A percentile compares a stretch with the other conserved stretches of the same genome.
Evolutionary conservation across 2,113 vertebrate species (phyloP).

Genomic region (Sakesphorus luctuosus): DNA sequence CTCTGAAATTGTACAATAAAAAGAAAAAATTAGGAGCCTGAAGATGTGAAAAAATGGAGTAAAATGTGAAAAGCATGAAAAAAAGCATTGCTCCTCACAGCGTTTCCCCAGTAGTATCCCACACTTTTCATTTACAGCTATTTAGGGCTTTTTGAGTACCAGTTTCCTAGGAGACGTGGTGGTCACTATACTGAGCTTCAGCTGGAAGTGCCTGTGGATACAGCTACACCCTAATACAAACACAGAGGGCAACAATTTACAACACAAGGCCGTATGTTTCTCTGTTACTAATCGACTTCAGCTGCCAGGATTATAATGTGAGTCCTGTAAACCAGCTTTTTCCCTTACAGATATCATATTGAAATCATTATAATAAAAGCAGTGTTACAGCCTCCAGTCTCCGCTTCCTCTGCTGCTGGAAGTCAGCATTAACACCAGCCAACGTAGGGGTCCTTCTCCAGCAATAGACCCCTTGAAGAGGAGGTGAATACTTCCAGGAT

Average conservation of each 20-base stretch:
- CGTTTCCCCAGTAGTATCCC: background rate
- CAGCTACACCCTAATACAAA: background rate
- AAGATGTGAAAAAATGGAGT: background rate
- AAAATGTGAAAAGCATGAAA: background rate
- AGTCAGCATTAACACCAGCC: accelerated
- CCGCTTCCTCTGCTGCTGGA: background rate
- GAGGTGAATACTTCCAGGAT: background rate
- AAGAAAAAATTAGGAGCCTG: background rate
- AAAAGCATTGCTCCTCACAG: background rate
- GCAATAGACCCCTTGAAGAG: background rate
- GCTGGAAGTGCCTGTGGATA: background rate
- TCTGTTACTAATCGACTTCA: background rate
- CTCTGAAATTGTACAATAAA: background rate
- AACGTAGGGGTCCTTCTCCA: background rate
- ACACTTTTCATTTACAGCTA: background rate
- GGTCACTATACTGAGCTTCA: background rate
- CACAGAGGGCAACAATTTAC: slow-evolving; percentile 2
- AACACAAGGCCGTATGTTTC: background rate
- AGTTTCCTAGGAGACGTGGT: background rate
- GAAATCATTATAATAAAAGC: background rate
- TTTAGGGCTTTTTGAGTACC: background rate
- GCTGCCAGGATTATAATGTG: background rate
- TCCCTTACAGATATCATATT: background rate
- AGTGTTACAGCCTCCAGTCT: background rate
- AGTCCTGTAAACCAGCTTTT: background rate